Evolutionary conservation across 2,888 invertebrate species (phyloP), one percentile per base, ranked within the genome.

Genomic region (Ormyrus labotus): DNA sequence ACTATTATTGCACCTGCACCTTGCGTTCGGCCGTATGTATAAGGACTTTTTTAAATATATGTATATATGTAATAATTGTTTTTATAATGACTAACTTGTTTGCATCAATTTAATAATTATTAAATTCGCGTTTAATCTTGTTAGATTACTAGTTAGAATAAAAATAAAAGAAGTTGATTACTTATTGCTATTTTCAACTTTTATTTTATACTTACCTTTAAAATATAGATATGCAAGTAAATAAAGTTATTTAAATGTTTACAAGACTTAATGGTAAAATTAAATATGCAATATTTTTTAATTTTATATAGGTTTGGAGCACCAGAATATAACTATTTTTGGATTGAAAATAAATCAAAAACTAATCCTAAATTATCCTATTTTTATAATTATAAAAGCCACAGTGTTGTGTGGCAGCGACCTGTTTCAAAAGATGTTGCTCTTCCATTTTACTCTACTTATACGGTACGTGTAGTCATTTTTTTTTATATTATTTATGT

Each of bases 301-400:
- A 8, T 67, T 8, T 34, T 4, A 34, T 34, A 63, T n/a, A 84
- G 84, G 51, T 88, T 88, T 51, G 87, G 86, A 0, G 50, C 82
- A 8, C 86, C 84, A 50, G 74, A 81, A 9, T 80, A 84, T 0
- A 86, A 85, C 60, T 57, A 84, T 5, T 83, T 85, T 60, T 88
- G 87, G 88, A 68, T 88, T 5, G 83, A 87, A 64, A 87, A 86
- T 57, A 72, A 60, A 34, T 88, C 88, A 1, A 84, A 60, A n/a
- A 85, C 64, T n/a, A 78, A 78, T 69, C 86, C 86, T 0, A 82
- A 80, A 0, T 73, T 71, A 2, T 60, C 63, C 6, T 87, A 87
- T 80, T 87, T 82, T 55, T 85, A 84, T 51, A 87, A 87, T 57
- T 72, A 81, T 2, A 82, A 83, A 34, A 85, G 84, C 5, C 34